Evolutionary conservation across 1,140 invertebrate species (phyloP), one percentile per base, ranked within the genome.

Genomic region (Phymorhynchus buccinoides): DNA sequence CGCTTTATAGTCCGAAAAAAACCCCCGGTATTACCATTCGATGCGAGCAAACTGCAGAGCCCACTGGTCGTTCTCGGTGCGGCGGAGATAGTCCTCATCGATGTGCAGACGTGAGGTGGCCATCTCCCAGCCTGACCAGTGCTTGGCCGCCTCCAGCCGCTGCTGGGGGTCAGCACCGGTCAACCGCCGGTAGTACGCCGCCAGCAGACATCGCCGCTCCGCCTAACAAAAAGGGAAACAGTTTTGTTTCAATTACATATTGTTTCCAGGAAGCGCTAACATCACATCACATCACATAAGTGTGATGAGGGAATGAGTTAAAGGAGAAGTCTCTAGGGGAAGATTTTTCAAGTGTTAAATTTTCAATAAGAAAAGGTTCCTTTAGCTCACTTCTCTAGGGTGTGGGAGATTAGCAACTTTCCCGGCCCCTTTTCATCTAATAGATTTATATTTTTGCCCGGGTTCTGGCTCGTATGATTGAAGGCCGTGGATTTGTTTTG

Each of bases 101-200:
- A 89, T 39, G 82, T 85, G 86, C 1, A 94, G 87, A n/a, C 89
- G 84, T 0, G 90, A 92, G 4, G 92, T 92, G 0, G 90, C 85
- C 91, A 93, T 90, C 86, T 94, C 93, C 93, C 93, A 94, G 18
- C 71, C 89, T 80, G 90, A 91, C 92, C 93, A 94, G 0, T 89
- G 89, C 84, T 87, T 88, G 3, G 93, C 92, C 81, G 90, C 91
- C 35, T 84, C 66, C 1, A 91, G 41, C 35, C 87, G 82, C 14
- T 87, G 87, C 9, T 88, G 83, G 35, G 89, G 88, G 86, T 93
- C 89, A 4, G 89, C 87, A 56, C 92, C 86, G 16, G 91, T 93
- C 66, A 94, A 62, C 7, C 90, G 89, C n/a, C 91, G 86, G 79
- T 94, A 91, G 85, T 93, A 93, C 14, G 93, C 92, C 83, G 88